Evolutionary conservation across 1,140 invertebrate species (phyloP).

Genomic region (Parapsyche elsis): DNA sequence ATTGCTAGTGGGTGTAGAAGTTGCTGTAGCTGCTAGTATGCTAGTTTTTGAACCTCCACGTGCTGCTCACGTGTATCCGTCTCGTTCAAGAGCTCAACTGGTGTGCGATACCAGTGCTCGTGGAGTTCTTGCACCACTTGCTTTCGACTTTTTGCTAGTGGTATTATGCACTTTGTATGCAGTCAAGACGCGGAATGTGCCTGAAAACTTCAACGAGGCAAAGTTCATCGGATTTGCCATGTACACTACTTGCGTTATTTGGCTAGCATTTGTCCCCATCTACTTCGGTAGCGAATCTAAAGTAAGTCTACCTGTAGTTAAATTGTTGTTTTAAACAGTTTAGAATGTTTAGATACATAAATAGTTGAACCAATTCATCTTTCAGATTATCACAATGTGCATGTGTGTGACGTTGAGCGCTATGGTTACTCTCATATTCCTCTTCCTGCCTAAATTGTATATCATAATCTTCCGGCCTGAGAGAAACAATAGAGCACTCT

Average conservation of each 20-base stretch:
- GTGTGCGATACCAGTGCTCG: conserved; percentile 77
- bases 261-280: conserved; percentile 89
- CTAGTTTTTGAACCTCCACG: conserved; percentile 77
- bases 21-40: conserved; percentile 75
- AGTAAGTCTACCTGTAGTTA: conserved; percentile 57
- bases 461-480: conserved; percentile 82
- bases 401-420: conserved; percentile 80
- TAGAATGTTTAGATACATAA: too few species aligned
- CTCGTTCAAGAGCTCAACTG: conserved; percentile 69
- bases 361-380: conserved; percentile 32
- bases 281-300: conserved; percentile 83
- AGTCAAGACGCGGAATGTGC: conserved; percentile 86
- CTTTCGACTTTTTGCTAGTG: conserved; percentile 84
- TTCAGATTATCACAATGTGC: conserved; percentile 75
- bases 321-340: too few species aligned
- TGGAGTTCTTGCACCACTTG: conserved; percentile 80
- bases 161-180: conserved; percentile 86
- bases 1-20: conserved; percentile 77
- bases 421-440: conserved; percentile 78
- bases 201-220: conserved; percentile 90
- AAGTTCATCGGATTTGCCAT: conserved; percentile 88
- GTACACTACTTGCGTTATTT: conserved; percentile 91
- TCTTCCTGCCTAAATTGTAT: conserved; percentile 85
- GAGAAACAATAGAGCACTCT: conserved; percentile 81
- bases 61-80: conserved; percentile 71